phyloP scores from a whole-genome alignment of 2,797 vertebrate genomes.

The Alectoris magna region DNA sequence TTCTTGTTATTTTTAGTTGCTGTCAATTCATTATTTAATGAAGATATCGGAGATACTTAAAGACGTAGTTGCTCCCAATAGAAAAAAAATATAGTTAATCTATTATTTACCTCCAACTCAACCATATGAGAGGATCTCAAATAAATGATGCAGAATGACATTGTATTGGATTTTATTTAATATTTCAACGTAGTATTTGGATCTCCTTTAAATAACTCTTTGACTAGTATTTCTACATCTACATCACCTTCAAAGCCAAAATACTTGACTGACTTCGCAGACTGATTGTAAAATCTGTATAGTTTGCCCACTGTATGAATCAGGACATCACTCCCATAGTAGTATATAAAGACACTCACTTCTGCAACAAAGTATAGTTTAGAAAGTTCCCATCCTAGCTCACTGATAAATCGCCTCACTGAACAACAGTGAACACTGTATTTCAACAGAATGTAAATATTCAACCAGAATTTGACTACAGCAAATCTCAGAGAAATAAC shows the following conservation, averaged over 20 bases:
- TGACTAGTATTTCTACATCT: neutral
- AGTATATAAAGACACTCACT: neutral
- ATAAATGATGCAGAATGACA: neutral
- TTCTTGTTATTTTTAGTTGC: neutral
- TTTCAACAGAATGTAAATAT: neutral
- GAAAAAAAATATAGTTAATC: neutral
- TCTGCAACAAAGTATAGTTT: neutral
- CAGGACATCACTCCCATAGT: neutral
- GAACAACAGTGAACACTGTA: neutral
- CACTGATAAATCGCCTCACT: neutral
- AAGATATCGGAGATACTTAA: neutral
- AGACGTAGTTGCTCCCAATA: neutral
- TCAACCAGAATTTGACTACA: neutral
- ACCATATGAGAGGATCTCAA: neutral
- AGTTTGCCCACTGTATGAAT: neutral
- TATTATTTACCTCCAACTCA: neutral
- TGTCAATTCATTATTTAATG: neutral
- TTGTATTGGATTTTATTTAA: neutral
- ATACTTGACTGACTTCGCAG: neutral
- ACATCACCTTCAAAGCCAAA: neutral
- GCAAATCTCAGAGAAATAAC: neutral
- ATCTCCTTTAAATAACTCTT: conserved; percentile 1
- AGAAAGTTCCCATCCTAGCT: neutral
- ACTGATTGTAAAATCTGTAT: neutral
- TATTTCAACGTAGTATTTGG: neutral